These are phyloP conservation scores for Hippocampus barbouri DNA, from an alignment of 2,113 vertebrate species.

Conservation along the genomic window DNA sequence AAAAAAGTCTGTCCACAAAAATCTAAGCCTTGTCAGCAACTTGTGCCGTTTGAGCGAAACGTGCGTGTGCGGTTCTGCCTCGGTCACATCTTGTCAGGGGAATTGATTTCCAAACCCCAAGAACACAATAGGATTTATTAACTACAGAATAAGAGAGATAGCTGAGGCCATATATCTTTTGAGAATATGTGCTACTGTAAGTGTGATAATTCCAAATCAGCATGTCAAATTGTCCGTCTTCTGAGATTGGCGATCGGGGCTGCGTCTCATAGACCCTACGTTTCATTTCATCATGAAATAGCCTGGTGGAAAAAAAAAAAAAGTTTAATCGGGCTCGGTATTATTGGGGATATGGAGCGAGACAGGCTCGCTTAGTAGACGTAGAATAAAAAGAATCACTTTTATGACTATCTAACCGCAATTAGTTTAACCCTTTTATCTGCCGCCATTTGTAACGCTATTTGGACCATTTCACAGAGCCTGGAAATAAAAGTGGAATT, in stretches of 20 bases:
- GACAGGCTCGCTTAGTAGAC: conserved; percentile 60
- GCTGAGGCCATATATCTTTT: conserved; percentile 55
- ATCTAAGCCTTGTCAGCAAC: conserved; percentile 55
- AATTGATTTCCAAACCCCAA: conserved; percentile 62
- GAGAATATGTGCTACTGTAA: conserved; percentile 54
- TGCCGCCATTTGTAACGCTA: conserved; percentile 75
- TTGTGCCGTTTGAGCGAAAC: conserved; percentile 31
- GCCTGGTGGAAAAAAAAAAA: conserved; percentile 34
- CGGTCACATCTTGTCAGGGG: conserved; percentile 52
- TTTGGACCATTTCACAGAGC: conserved; percentile 76
- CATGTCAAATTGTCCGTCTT: conserved; percentile 63
- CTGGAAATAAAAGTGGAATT: conserved; percentile 71
- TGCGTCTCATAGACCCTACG: conserved; percentile 46
- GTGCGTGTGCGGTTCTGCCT: conserved; percentile 20
- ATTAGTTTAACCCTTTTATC: conserved; percentile 79
- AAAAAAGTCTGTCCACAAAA: conserved; percentile 37
- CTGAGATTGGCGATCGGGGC: conserved; percentile 57
- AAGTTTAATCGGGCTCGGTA: conserved; percentile 68
- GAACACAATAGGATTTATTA: conserved; percentile 62
- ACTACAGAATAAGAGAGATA: conserved; percentile 54
- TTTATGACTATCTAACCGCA: conserved; percentile 74
- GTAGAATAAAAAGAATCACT: conserved; percentile 72
- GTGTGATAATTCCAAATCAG: conserved; percentile 69
- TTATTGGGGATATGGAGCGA: conserved; percentile 64
- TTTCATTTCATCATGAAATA: conserved; percentile 75